Evolutionary conservation across 1,140 invertebrate species (phyloP), one percentile per base, ranked within the genome.

Genomic region (Drosophila tristis): DNA sequence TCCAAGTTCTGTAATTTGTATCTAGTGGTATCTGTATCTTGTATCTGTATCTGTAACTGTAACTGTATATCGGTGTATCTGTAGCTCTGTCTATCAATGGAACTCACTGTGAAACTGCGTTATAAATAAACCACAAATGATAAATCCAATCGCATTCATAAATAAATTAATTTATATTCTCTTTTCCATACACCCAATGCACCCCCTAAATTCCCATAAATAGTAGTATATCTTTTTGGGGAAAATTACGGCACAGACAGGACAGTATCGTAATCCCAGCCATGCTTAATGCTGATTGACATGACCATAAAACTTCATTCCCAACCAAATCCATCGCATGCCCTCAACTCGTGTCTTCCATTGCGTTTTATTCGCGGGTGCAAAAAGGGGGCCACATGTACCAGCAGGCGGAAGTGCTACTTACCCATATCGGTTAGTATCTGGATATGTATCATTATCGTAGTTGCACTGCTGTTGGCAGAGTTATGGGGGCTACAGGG

Each of bases 101-200:
- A 74, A 70, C 65, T 74, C 72, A 74, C 75, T 79, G 80, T 76
- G 79, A 67, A 63, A 43, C 65, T 73, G 73, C 81, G 67, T 86
- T 80, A 85, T 85, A 85, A 85, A 85, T 86, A 77, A 81, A 85
- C 48, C 44, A 60, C 39, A 80, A 78, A 61, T 80, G 57, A 66
- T 78, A 62, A 57, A 58, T 76, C 45, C 45, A 55, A 57, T 51
- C 54, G 70, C 73, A 75, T 61, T 75, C 73, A 60, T 76, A 61
- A 76, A 76, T 76, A 68, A 75, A 76, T 74, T 59, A 74, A 74
- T 53, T 75, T 55, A 76, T 61, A 60, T 61, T 55, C 49, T 56
- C 26, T 59, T 5, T 39, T 5, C 0, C 11, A 35, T 39, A 31
- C 29, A 31, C 35, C 35, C 35, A 39, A 4, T 16, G 1, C 1